A percentile compares a stretch with the other conserved stretches of the same genome.
Evolutionary conservation across 2,888 invertebrate species (phyloP).

Genomic region (Tinea trinotella): DNA sequence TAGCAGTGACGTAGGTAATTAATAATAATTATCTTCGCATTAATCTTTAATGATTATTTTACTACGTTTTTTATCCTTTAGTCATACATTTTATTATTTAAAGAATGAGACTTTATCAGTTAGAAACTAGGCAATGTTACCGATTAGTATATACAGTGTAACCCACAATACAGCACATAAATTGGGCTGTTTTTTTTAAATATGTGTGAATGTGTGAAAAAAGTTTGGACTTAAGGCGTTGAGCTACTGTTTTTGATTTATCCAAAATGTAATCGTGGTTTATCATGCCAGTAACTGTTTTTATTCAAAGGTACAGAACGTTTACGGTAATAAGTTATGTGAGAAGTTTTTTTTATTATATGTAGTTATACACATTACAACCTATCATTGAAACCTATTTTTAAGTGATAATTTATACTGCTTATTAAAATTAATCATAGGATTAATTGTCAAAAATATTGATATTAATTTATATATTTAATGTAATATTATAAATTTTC

Average conservation of each 20-base stretch:
- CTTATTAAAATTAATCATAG: too few species aligned
- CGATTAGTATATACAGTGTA: neutral
- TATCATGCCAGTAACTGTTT: constrained; percentile 12
- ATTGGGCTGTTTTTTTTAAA: neutral
- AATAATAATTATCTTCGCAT: constrained; percentile 11
- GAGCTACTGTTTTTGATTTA: neutral
- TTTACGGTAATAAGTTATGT: too few species aligned
- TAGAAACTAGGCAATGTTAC: neutral
- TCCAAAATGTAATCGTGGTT: neutral
- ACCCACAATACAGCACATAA: neutral
- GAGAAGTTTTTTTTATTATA: too few species aligned
- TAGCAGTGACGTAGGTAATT: constrained; percentile 13
- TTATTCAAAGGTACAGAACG: too few species aligned
- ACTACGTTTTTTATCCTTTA: neutral
- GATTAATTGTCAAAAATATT: too few species aligned
- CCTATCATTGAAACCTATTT: too few species aligned
- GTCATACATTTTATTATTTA: neutral
- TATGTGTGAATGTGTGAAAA: neutral
- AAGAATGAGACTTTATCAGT: constrained; percentile 1
- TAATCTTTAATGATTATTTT: constrained; percentile 12
- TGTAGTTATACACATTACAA: too few species aligned
- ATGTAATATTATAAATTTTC: too few species aligned
- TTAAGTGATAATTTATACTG: too few species aligned
- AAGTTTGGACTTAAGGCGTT: neutral
- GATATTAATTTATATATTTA: too few species aligned